These are phyloP conservation scores for Cryptotermes secundus DNA, from an alignment of 1,140 invertebrate species.

Conservation along the genomic window DNA sequence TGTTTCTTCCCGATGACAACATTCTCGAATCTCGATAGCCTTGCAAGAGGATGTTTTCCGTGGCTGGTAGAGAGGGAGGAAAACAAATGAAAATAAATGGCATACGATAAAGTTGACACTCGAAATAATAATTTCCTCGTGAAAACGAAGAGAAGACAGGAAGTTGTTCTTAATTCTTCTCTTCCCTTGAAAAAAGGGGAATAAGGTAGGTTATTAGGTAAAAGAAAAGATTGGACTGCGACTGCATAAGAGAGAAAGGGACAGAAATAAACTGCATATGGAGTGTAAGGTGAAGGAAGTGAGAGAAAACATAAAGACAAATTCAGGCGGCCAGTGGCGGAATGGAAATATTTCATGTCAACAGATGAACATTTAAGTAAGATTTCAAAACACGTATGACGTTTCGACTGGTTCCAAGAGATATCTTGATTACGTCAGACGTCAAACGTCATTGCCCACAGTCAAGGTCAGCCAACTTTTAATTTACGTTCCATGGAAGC, in stretches of 20 bases:
- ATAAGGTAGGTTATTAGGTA: slow-evolving; percentile 21
- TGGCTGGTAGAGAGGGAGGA: background rate
- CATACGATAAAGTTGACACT: slow-evolving; percentile 33
- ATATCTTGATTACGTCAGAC: no score
- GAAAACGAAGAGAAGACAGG: slow-evolving; percentile 29
- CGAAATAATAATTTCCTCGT: slow-evolving; percentile 32
- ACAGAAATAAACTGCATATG: background rate
- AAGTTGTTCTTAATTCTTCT: slow-evolving; percentile 31
- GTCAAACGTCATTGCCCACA: no score
- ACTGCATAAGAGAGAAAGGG: background rate
- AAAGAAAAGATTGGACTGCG: slow-evolving; percentile 16
- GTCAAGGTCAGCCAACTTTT: no score
- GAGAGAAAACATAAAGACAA: background rate
- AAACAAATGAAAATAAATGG: slow-evolving; percentile 34
- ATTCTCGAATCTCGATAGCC: slow-evolving; percentile 16
- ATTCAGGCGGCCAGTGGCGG: background rate
- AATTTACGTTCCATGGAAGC: no score
- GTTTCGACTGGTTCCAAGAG: no score
- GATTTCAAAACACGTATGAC: no score
- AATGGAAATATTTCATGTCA: background rate
- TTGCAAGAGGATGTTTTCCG: background rate
- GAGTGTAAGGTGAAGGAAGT: background rate
- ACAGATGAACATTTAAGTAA: no score
- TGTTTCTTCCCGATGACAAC: slow-evolving; percentile 15
- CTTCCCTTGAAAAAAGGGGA: slow-evolving; percentile 23